Conservation (phyloP, 1,140 invertebrate species). For the Pseudomyrmex gracilis region DNA sequence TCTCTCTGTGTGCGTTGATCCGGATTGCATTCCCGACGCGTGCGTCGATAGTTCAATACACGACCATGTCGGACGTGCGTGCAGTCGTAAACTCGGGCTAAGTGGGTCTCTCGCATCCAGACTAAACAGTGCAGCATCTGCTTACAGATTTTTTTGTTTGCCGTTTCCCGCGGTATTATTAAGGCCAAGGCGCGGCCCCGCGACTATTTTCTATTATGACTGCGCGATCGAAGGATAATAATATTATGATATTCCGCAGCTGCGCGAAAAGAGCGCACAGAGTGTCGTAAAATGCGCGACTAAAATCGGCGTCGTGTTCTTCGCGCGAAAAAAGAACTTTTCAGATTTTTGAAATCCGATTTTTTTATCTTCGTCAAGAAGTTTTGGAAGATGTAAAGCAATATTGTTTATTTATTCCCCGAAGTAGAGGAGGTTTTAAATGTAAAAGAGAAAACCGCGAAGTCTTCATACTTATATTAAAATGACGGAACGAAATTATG, state of each 20-base stretch:
- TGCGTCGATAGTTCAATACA: conserved; percentile 36
- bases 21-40: not conserved
- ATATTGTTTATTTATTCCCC: no score
- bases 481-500: not conserved
- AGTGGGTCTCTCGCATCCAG: conserved; percentile 34
- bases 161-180: conserved; percentile 7
- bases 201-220: conserved; percentile 56
- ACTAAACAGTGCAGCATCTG: conserved; percentile 49
- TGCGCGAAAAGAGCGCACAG: not conserved
- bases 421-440: no score
- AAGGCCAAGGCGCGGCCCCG: not conserved
- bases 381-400: no score
- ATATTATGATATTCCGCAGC: conserved; percentile 20
- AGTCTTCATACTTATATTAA: no score
- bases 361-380: no score
- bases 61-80: conserved; percentile 12
- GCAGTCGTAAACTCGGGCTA: conserved; percentile 12
- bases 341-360: no score
- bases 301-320: no score
- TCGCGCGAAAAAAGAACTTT: no score
- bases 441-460: no score
- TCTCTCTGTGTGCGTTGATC: not conserved
- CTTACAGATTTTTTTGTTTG: conserved; percentile 16
- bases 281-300: no score
- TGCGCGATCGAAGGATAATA: conserved; percentile 25